These are phyloP conservation scores for Allygus modestus DNA, from an alignment of 2,888 invertebrate genomes.

Conservation along the genomic window DNA sequence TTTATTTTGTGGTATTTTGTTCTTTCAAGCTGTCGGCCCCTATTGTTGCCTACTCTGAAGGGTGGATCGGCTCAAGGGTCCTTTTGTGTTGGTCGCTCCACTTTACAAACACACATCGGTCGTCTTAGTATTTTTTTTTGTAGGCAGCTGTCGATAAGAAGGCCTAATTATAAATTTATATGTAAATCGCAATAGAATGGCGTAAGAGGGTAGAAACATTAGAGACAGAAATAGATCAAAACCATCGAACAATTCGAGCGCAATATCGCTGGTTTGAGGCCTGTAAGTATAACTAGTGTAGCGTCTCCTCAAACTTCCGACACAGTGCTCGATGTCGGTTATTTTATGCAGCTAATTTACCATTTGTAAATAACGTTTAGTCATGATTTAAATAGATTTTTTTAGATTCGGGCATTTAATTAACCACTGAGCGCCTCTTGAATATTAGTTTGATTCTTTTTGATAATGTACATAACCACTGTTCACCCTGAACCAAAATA, in stretches of 20 bases:
- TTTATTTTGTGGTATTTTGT: too few species aligned
- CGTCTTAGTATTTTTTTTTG: conserved; percentile 39
- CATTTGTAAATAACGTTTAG: conserved; percentile 51
- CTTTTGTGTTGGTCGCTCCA: conserved; percentile 19
- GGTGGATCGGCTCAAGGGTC: background rate
- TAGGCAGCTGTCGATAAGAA: conserved; percentile 61
- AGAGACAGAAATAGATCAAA: conserved; percentile 60
- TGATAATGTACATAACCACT: conserved; percentile 57
- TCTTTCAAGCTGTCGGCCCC: too few species aligned
- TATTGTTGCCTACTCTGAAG: background rate
- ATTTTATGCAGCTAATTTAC: conserved; percentile 27
- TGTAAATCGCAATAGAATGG: conserved; percentile 58
- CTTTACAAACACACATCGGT: conserved; percentile 36
- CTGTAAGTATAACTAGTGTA: conserved; percentile 54
- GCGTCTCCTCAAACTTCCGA: background rate
- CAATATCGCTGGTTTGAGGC: background rate
- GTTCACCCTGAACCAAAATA: conserved; percentile 57
- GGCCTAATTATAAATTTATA: conserved; percentile 61
- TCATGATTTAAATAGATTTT: conserved; percentile 29
- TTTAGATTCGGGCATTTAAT: conserved; percentile 46
- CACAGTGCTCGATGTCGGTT: background rate
- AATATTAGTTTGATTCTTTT: conserved; percentile 27
- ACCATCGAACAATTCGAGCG: conserved; percentile 59
- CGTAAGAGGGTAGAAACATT: conserved; percentile 32
- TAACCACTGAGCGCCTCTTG: conserved; percentile 58